Evolutionary conservation across 2,113 vertebrate genomes (phyloP).

Genomic region (Vidua chalybeata): DNA sequence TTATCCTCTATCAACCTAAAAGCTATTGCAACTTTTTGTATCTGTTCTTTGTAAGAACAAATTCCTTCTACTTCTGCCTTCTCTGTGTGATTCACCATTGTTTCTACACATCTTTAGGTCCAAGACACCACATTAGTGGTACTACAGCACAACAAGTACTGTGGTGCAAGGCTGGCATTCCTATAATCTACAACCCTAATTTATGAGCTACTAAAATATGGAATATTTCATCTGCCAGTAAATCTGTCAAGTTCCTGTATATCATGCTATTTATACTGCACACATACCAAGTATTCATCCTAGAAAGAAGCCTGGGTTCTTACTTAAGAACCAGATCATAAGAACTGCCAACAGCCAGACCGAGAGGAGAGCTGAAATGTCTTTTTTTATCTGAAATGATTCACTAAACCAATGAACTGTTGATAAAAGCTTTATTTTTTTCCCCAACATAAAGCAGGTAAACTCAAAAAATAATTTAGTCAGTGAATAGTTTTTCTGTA

Average conservation of each 20-base stretch:
- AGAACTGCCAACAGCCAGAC: background rate
- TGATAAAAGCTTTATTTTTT: slow-evolving; percentile 36
- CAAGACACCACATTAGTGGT: background rate
- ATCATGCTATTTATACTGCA: background rate
- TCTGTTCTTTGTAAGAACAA: background rate
- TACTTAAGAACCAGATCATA: background rate
- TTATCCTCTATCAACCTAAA: background rate
- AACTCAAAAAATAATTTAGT: slow-evolving; percentile 44
- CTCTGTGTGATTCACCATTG: background rate
- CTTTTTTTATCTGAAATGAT: background rate
- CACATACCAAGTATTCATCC: background rate
- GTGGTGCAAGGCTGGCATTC: background rate
- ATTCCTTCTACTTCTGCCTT: background rate
- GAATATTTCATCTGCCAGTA: background rate
- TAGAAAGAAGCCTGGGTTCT: background rate
- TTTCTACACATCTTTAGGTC: background rate
- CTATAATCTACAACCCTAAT: background rate
- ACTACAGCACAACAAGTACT: background rate
- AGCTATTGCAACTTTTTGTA: background rate
- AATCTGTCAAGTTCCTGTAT: background rate
- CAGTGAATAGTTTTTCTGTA: background rate
- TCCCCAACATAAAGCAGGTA: background rate
- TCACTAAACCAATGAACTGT: background rate
- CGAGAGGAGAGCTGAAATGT: background rate
- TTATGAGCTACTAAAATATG: background rate